Evolutionary conservation across 2,113 vertebrate genomes (phyloP), one percentile per base, ranked within the genome.

Genomic region (Calonectris borealis): DNA sequence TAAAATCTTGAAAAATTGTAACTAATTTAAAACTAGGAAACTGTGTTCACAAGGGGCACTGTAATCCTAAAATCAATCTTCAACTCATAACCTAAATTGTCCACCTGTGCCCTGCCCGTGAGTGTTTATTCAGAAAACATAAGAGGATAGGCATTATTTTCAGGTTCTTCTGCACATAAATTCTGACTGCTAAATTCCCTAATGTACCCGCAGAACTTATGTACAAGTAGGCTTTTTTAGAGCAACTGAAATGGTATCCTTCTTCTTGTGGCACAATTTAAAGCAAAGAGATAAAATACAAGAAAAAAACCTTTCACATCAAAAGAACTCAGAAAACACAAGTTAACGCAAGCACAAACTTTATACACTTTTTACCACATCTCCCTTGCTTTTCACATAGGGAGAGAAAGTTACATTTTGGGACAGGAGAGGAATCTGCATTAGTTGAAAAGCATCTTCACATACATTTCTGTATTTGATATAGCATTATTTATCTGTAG

Each of bases 21-120:
- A 91, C 24, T n/a, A n/a, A 96, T 51, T 90, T 83, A 68, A 73
- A 97, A 79, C 18, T 20, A 93, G 44, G 49, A 93, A 72, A 48
- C 16, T 11, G 2, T 29, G 7, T 22, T 94, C 75, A 81, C 44
- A 95, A 88, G 54, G 10, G 70, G 36, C 36, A 70, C 19, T 44
- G 17, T 62, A 83, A 38, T 86, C 52, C 62, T 83, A 77, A 88
- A 94, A 94, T 76, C 75, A 69, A 90, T 93, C 95, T 95, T 83
- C 54, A 40, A 65, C 40, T 85, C 51, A 61, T 24, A 93, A 82
- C 21, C 78, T 85, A 61, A 49, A 93, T 91, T 88, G 87, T 96
- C 36, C 66, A 96, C 46, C 62, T 65, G 18, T n/a, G 27, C 19
- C 69, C 1, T n/a, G 27, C 19, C 69, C 1, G 0, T 65, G 27